Evolutionary conservation across 1,140 invertebrate genomes (phyloP), one percentile per base, ranked within the genome.

Genomic region (Tribolium madens): DNA sequence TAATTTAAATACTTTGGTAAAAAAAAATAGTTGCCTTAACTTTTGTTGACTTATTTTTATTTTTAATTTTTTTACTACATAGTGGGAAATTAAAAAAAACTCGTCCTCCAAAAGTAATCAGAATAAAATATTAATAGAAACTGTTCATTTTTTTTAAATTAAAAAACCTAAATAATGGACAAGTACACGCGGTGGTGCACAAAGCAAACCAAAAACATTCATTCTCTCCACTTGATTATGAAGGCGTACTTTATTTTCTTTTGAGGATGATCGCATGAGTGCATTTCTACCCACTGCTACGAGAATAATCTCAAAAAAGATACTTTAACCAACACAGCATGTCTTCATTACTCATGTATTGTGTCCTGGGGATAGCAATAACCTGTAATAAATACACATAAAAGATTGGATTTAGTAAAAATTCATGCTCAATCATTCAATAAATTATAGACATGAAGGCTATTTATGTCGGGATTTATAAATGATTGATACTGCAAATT

Each of bases 361-460:
- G 57, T 64, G 57, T 64, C 57, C 57, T 26, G 57, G 57, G 57
- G 57, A 64, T 33, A 64, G 57, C 57, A 64, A 64, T 64, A 64
- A 33, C 21, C 10, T 4, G 31, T 42, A 64, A 64, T 64, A 64
- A 31, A 64, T 33, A 14, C 15, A 21, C 52, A 18, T 57, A 57
- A 57, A 57, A 17, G 14, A 64, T 33, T n/a, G 57, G 14, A 33
- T 36, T 64, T 64, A 73, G 52, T 73, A 52, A 73, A 36, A 57
- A 33, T 53, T 36, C 50, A 68, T 14, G 26, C 26, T n/a, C 57
- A 68, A 47, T 68, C 60, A 21, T 68, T 75, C 68, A 68, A 48
- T 75, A 75, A 75, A 75, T 68, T 68, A 68, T 68, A 33, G 53
- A 75, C 36, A 64, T 64, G 57, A 12, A 13, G 18, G 21, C 57